These are phyloP conservation scores for Xanthostigma xanthostigma DNA, from an alignment of 2,888 invertebrate species.

Conservation along the genomic window DNA sequence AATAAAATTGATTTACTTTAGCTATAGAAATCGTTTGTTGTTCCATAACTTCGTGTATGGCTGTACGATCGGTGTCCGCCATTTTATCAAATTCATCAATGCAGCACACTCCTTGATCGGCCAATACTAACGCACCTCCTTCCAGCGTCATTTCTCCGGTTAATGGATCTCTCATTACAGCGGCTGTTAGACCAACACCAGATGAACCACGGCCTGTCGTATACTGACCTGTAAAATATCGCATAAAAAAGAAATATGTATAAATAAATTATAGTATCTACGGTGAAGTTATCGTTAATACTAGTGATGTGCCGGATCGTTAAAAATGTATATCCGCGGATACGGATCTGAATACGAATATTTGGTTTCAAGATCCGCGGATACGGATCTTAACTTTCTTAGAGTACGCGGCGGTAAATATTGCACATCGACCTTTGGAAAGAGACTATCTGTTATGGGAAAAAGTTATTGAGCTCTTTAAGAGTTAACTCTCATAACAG, in stretches of 20 bases:
- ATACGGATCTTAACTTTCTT: too few relatives aligned
- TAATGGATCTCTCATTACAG: conserved; percentile 92
- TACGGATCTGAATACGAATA: too few relatives aligned
- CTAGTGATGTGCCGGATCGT: too few relatives aligned
- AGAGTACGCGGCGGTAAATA: too few relatives aligned
- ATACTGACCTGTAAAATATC: conserved; percentile 53
- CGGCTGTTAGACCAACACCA: conserved; percentile 97
- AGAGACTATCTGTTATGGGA: too few relatives aligned
- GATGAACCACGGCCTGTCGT: conserved; percentile 94
- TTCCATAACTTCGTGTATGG: conserved; percentile 98
- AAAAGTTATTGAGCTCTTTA: too few relatives aligned
- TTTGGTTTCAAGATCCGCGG: too few relatives aligned
- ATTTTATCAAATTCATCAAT: conserved; percentile 99
- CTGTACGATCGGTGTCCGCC: conserved; percentile 88
- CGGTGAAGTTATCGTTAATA: neutral
- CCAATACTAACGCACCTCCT: conserved; percentile 91
- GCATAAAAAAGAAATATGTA: neutral
- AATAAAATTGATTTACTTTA: conserved; percentile 42
- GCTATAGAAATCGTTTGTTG: conserved; percentile 99
- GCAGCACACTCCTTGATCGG: conserved; percentile 95
- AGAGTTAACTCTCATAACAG: too few relatives aligned
- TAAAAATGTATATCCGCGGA: too few relatives aligned
- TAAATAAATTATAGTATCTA: neutral
- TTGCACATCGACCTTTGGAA: too few relatives aligned
- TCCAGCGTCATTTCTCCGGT: conserved; percentile 97